phyloP scores from a whole-genome alignment of 1,140 invertebrate species.

The Ylistrum balloti region DNA sequence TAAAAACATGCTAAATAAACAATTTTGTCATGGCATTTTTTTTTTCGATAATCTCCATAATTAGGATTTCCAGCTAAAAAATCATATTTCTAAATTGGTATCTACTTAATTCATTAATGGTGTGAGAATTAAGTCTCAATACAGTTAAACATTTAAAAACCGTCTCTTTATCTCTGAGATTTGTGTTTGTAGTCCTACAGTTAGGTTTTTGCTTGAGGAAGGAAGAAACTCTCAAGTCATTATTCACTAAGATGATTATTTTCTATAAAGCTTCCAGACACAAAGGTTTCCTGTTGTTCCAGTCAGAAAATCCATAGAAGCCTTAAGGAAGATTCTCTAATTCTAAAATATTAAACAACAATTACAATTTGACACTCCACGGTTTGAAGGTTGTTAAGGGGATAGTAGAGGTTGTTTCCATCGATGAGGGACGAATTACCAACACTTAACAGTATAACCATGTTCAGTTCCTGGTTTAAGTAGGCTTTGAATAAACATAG shows the following conservation, averaged over 20 bases:
- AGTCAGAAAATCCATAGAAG: background rate
- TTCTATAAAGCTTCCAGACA: background rate
- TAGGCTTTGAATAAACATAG: constrained; percentile 27
- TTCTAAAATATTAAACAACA: constrained; percentile 36
- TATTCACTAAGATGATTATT: constrained; percentile 23
- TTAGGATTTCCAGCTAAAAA: background rate
- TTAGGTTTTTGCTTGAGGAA: background rate
- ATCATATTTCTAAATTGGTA: background rate
- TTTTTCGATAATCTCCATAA: background rate
- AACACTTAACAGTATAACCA: background rate
- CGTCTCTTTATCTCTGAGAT: background rate
- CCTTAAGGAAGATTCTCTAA: constrained; percentile 26
- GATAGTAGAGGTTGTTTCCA: background rate
- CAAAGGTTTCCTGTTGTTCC: background rate
- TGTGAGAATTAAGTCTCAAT: background rate
- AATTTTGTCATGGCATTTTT: too few relatives aligned
- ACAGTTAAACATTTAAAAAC: background rate
- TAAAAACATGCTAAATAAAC: too few relatives aligned
- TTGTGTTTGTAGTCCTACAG: background rate
- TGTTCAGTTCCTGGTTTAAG: background rate
- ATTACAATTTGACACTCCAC: constrained; percentile 14
- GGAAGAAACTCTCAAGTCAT: background rate
- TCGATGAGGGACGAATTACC: background rate
- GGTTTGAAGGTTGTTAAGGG: background rate
- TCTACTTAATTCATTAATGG: background rate